A percentile compares a stretch with the other conserved stretches of the same genome.
Conservation (phyloP, 2,888 invertebrate genomes). For the Leptarthrus brevirostris region DNA sequence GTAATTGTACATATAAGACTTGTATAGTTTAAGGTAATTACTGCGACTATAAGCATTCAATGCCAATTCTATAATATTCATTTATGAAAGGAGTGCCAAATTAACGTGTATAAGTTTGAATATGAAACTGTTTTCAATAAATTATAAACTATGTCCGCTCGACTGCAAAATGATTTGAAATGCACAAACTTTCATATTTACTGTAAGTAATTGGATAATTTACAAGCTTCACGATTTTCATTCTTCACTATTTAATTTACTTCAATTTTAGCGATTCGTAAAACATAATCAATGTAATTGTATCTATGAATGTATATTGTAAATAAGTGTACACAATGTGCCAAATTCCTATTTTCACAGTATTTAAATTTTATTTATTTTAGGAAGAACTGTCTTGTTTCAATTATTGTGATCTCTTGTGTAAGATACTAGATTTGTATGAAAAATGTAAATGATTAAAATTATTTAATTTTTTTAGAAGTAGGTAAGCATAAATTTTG, state of each 20-base stretch:
- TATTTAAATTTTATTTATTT: conserved; percentile 34
- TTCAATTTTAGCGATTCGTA: conserved; percentile 3
- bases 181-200: not conserved
- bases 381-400: not conserved
- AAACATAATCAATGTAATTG: no score
- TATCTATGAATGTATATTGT: not conserved
- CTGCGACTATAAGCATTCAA: conserved; percentile 6
- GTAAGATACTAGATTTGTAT: no score
- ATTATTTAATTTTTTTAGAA: not conserved
- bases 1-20: conserved; percentile 27
- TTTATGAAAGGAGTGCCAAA: conserved; percentile 48
- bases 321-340: conserved; percentile 30
- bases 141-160: not conserved
- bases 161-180: not conserved
- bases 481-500: conserved; percentile 11
- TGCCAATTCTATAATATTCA: conserved; percentile 23
- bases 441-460: no score
- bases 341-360: conserved; percentile 32
- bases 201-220: conserved; percentile 9
- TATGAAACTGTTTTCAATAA: conserved; percentile 11
- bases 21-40: conserved; percentile 14
- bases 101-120: not conserved
- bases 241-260: not conserved
- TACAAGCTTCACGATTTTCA: not conserved
- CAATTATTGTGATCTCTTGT: conserved; percentile 32